phyloP scores from a whole-genome alignment of 2,888 invertebrate genomes.

The Merodon equestris region DNA sequence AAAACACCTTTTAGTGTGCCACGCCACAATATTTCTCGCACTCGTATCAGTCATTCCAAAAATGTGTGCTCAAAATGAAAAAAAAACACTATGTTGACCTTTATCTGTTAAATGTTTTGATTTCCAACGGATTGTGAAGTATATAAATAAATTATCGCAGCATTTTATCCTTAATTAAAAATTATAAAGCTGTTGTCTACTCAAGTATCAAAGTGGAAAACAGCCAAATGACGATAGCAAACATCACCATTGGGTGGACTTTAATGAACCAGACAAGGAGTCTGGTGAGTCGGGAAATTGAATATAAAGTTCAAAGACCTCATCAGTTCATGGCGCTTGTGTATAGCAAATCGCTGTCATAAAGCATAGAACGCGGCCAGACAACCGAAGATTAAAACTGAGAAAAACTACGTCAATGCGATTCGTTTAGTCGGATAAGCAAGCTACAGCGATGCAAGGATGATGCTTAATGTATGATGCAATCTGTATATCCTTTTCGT shows the following conservation, averaged over 20 bases:
- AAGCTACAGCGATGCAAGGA: slow-evolving; percentile 6
- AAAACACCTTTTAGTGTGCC: too few relatives aligned
- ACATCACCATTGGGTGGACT: slow-evolving; percentile 26
- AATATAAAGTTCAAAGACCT: slow-evolving; percentile 60
- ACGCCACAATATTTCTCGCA: too few relatives aligned
- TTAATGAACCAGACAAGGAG: slow-evolving; percentile 53
- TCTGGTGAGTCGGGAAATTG: slow-evolving; percentile 21
- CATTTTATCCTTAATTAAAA: slow-evolving; percentile 61
- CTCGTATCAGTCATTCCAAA: too few relatives aligned
- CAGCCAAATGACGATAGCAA: slow-evolving; percentile 23
- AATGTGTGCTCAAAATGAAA: too few relatives aligned
- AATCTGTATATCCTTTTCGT: slow-evolving; percentile 55
- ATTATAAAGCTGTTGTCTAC: slow-evolving; percentile 33
- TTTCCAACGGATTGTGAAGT: too few relatives aligned
- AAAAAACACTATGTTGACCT: too few relatives aligned
- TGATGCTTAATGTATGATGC: slow-evolving; percentile 44
- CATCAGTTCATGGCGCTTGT: slow-evolving; percentile 29
- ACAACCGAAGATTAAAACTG: slow-evolving; percentile 40
- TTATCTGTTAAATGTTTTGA: too few relatives aligned
- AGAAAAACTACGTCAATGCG: slow-evolving; percentile 24
- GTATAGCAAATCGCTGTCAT: slow-evolving; percentile 52
- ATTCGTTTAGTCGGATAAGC: too few relatives aligned
- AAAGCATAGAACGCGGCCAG: slow-evolving; percentile 35
- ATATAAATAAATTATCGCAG: too few relatives aligned
- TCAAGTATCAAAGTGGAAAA: slow-evolving; percentile 50